Evolutionary conservation across 2,113 vertebrate genomes (phyloP), one percentile per base, ranked within the genome.

Genomic region (Guaruba guarouba): DNA sequence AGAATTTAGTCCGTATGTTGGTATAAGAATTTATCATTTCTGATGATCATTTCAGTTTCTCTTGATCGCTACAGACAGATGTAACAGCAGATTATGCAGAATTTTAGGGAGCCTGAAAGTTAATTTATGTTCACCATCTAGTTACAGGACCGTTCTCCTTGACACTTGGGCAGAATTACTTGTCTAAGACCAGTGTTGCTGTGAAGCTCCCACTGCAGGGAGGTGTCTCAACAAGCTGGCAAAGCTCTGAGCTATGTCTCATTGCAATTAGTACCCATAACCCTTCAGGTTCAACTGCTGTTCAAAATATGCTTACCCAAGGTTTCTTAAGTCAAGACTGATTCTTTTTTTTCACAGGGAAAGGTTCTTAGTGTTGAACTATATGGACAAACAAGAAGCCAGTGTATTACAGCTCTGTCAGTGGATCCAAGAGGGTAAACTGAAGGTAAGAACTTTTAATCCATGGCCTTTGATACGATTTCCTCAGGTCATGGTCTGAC

Each of bases 331-430:
- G 86, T 81, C 33, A 79, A 83, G 92, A 48, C 55, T 77, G 28
- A 11, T 96, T 95, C 59, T 94, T 85, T 90, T 97, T 54, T 86
- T 86, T 90, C 35, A 51, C 82, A 99, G 99, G 92, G 99, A 99
- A 88, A 98, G 99, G 82, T 99, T 99, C 92, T 83, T 98, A 28
- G 98, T 99, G 49, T 95, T 99, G 24, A 98, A 98, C 94, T 99
- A 99, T 82, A 98, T 97, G 97, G 98, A 98, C 93, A 98, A 99
- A 97, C 97, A 98, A 57, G 98, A 98, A 22, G 96, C 98, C 51
- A 96, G 98, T 25, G 71, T 98, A 46, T 80, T 94, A n/a, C 99
- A 99, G 63, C 98, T 99, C 75, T 98, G 99, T 94, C 98, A 98
- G 27, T 98, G 98, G 98, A 98, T 99, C 92, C 98, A 97, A 82